phyloP scores from a whole-genome alignment of 2,888 invertebrate genomes.

The Barypeithes pellucidus region DNA sequence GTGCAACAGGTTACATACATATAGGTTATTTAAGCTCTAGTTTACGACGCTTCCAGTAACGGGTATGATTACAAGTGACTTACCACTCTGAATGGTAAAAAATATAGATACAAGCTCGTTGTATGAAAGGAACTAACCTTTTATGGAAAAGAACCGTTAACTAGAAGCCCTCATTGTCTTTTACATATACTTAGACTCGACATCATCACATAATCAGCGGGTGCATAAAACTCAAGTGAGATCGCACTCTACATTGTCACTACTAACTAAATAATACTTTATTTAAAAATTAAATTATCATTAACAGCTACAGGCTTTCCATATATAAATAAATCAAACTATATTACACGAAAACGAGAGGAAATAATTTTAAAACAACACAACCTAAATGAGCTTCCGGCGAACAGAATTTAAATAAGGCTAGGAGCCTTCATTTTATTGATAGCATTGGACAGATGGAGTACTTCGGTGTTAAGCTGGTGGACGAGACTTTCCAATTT shows the following conservation, averaged over 20 bases:
- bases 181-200: conserved; percentile 43
- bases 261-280: conserved; percentile 46
- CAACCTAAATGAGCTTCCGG: conserved; percentile 48
- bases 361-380: conserved; percentile 43
- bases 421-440: conserved; percentile 85
- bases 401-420: conserved; percentile 71
- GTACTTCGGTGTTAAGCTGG: conserved; percentile 90
- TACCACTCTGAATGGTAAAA: conserved; percentile 13
- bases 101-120: neutral
- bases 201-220: conserved; percentile 43
- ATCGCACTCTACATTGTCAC: conserved; percentile 41
- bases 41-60: conserved; percentile 25
- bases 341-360: conserved; percentile 42
- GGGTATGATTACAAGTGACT: neutral
- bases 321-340: conserved; percentile 47
- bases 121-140: conserved; percentile 29
- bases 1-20: conserved; percentile 34
- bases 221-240: conserved; percentile 38
- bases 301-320: conserved; percentile 40
- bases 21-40: conserved; percentile 36
- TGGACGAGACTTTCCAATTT: conserved; percentile 88
- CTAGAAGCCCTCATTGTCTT: conserved; percentile 38
- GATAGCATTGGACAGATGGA: conserved; percentile 90
- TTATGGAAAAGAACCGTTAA: conserved; percentile 12
- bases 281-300: conserved; percentile 24